phyloP scores from a whole-genome alignment of 2,113 vertebrate species.

The Erinaceus europaeus region DNA sequence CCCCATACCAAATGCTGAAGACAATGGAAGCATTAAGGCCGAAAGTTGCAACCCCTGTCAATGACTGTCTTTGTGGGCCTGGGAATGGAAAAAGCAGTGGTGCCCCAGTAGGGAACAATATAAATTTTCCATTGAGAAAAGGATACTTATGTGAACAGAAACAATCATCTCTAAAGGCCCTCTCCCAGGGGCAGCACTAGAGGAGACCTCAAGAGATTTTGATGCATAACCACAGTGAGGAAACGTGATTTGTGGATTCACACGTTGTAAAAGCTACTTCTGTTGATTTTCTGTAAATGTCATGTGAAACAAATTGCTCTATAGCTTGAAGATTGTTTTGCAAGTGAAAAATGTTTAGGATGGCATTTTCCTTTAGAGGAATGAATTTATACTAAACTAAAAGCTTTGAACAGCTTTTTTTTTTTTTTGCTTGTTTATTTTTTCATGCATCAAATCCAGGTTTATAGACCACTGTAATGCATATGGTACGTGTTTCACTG shows the following conservation, averaged over 20 bases:
- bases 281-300: conserved; percentile 52
- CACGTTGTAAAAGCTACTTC: conserved; percentile 65
- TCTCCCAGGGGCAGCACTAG: conserved; percentile 37
- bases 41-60: conserved; percentile 78
- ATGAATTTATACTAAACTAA: conserved; percentile 66
- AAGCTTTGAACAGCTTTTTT: conserved; percentile 48
- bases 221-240: conserved; percentile 9
- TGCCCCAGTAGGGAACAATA: conserved; percentile 75
- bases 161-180: conserved; percentile 55
- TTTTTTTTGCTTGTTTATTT: neutral
- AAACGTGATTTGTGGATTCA: conserved; percentile 66
- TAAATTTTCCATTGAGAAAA: conserved; percentile 80
- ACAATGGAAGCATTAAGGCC: conserved; percentile 80
- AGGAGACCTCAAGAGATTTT: conserved; percentile 45
- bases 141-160: conserved; percentile 68
- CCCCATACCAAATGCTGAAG: conserved; percentile 63
- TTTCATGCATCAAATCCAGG: conserved; percentile 8
- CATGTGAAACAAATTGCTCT: conserved; percentile 55
- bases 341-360: conserved; percentile 52
- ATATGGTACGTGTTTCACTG: neutral
- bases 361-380: conserved; percentile 36
- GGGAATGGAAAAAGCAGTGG: conserved; percentile 65
- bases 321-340: conserved; percentile 48
- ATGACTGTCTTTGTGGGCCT: conserved; percentile 74
- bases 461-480: neutral